A percentile compares a stretch with the other conserved stretches of the same genome.
These are phyloP conservation scores for Ptilonorhynchus violaceus DNA, from an alignment of 2,113 vertebrate species.

Conservation along the genomic window DNA sequence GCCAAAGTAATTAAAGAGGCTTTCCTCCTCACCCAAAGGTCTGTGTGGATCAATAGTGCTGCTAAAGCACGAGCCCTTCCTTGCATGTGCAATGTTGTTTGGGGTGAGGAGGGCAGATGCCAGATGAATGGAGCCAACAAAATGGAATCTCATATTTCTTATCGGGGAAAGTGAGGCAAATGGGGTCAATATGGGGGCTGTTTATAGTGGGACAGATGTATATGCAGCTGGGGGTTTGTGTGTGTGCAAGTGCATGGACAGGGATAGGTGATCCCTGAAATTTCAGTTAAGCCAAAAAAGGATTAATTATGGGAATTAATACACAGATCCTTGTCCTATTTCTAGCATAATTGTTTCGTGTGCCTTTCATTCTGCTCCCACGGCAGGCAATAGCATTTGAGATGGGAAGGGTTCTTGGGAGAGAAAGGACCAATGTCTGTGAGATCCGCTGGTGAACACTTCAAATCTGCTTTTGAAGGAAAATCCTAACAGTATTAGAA, in stretches of 20 bases:
- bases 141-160: not conserved
- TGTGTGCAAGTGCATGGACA: not conserved
- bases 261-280: not conserved
- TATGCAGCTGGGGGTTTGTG: accelerated
- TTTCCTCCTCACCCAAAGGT: constrained; percentile 49
- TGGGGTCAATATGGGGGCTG: not conserved
- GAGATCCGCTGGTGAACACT: not conserved
- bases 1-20: constrained; percentile 70
- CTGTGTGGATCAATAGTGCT: constrained; percentile 33
- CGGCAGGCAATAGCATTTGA: not conserved
- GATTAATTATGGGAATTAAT: not conserved
- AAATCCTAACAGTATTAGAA: not conserved
- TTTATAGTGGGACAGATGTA: not conserved
- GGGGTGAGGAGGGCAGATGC: not conserved
- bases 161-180: not conserved
- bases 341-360: not conserved
- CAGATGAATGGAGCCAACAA: constrained; percentile 15
- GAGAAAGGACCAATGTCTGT: not conserved
- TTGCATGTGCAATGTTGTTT: constrained; percentile 26
- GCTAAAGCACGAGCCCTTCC: not conserved
- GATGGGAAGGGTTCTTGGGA: not conserved
- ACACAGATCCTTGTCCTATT: not conserved
- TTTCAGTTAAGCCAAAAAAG: not conserved
- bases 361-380: not conserved
- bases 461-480: not conserved